These are phyloP conservation scores for Halictus quadricinctus DNA, from an alignment of 2,888 invertebrate species.

Conservation along the genomic window DNA sequence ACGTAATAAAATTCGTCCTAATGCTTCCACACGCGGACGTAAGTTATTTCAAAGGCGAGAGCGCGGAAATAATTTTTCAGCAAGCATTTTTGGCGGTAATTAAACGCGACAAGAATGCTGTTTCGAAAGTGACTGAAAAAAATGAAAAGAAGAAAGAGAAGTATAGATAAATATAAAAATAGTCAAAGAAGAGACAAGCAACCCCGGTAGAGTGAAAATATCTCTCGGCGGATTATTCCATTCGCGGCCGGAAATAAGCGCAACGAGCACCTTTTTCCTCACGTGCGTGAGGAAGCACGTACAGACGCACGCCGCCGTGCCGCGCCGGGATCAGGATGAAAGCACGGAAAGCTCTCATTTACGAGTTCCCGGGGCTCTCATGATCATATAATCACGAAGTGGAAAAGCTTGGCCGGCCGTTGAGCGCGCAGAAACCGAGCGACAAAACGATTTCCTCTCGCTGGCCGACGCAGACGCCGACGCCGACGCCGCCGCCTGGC, in stretches of 20 bases:
- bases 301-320: not conserved
- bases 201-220: slow-evolving; percentile 29
- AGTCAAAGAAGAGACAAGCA: not conserved
- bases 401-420: slow-evolving; percentile 40
- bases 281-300: not conserved
- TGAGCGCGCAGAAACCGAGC: slow-evolving; percentile 30
- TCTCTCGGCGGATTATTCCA: slow-evolving; percentile 29
- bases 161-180: slow-evolving; percentile 14
- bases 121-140: not conserved
- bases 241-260: slow-evolving; percentile 27
- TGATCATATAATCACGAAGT: slow-evolving; percentile 29
- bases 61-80: not conserved
- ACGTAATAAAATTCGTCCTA: not conserved
- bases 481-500: not conserved
- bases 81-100: not conserved
- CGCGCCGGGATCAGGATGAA: not conserved
- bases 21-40: not conserved
- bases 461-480: not conserved
- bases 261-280: not conserved
- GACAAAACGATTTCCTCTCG: slow-evolving; percentile 44
- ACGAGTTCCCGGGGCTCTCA: not conserved
- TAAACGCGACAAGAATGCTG: not conserved
- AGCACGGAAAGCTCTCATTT: slow-evolving; percentile 16
- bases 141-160: not conserved
- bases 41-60: not conserved